Evolutionary conservation across 2,888 invertebrate genomes (phyloP).

Genomic region (Lamproptera curius): DNA sequence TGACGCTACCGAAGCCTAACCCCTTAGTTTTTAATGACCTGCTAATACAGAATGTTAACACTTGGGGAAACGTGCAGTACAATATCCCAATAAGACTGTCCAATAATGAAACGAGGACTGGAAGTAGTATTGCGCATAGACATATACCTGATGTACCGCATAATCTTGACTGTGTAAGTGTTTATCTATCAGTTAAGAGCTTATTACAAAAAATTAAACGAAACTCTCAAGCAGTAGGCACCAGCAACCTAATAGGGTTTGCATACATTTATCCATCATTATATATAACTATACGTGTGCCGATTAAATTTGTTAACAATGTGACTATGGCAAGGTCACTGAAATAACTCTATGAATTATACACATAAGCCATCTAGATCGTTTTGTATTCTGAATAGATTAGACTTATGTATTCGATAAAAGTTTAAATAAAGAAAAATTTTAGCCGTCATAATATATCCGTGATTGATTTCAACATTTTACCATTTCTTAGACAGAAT

Average conservation of each 20-base stretch:
- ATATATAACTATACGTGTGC: not conserved
- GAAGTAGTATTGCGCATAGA: slow-evolving; percentile 51
- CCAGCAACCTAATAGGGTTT: not conserved
- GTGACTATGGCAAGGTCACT: no score
- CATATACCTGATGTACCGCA: slow-evolving; percentile 63
- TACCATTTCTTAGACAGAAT: no score
- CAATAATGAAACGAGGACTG: slow-evolving; percentile 59
- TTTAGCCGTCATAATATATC: no score
- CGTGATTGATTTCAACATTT: no score
- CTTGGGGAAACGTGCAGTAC: slow-evolving; percentile 71
- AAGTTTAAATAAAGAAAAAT: no score
- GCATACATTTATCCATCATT: not conserved
- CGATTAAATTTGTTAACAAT: no score
- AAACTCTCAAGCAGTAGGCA: not conserved
- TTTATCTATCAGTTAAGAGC: not conserved
- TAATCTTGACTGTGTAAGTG: slow-evolving; percentile 62
- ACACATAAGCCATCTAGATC: no score
- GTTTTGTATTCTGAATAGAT: no score
- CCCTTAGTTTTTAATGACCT: slow-evolving; percentile 51
- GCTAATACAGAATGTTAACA: slow-evolving; percentile 61
- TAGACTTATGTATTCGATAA: no score
- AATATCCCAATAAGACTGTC: slow-evolving; percentile 61
- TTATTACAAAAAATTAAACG: not conserved
- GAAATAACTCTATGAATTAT: no score
- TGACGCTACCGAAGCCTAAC: slow-evolving; percentile 43